Conservation (phyloP, 2,888 invertebrate genomes). For the Arrhopalites spinosus region DNA sequence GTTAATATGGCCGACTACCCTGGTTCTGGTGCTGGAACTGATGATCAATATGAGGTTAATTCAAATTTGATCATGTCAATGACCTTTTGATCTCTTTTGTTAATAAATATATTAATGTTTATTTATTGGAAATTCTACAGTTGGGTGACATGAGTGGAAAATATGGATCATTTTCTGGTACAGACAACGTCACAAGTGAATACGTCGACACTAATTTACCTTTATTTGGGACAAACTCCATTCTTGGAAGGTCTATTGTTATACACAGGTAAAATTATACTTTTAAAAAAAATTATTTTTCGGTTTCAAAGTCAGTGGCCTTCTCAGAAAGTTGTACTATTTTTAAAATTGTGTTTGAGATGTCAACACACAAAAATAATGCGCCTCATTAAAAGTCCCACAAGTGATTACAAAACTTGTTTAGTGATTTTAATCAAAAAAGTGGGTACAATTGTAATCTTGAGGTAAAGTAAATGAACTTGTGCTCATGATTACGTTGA, state of each 20-base stretch:
- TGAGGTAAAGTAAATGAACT: too few relatives aligned
- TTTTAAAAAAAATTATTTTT: too few relatives aligned
- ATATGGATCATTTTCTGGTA: slow-evolving; percentile 67
- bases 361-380: background rate
- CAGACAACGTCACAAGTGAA: slow-evolving; percentile 57
- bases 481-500: too few relatives aligned
- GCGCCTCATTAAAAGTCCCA: too few relatives aligned
- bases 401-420: too few relatives aligned
- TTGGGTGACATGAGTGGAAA: slow-evolving; percentile 89
- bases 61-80: background rate
- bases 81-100: too few relatives aligned
- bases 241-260: slow-evolving; percentile 79
- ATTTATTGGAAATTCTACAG: too few relatives aligned
- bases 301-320: too few relatives aligned
- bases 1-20: slow-evolving; percentile 61
- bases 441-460: too few relatives aligned
- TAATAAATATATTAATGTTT: too few relatives aligned
- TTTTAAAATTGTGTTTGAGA: slow-evolving; percentile 4
- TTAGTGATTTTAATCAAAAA: too few relatives aligned
- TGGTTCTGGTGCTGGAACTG: slow-evolving; percentile 69
- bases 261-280: slow-evolving; percentile 65
- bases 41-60: slow-evolving; percentile 79
- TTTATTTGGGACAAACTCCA: slow-evolving; percentile 76
- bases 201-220: slow-evolving; percentile 87
- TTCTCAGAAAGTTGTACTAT: background rate